Evolutionary conservation across 2,797 vertebrate species (phyloP).

Genomic region (Ispidina lecontei): DNA sequence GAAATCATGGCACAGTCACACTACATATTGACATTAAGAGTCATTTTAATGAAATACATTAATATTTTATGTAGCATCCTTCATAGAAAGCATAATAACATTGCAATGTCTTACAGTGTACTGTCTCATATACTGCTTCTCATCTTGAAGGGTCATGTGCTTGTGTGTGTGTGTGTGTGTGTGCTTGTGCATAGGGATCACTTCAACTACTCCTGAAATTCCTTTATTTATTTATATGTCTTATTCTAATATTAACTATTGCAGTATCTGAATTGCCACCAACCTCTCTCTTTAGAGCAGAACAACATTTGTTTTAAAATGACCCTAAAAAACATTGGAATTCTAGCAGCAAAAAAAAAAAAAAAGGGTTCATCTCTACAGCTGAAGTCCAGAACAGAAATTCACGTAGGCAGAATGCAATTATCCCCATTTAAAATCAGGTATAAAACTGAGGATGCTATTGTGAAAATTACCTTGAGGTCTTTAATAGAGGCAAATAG

Average conservation of each 20-base stretch:
- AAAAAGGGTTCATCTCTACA: neutral
- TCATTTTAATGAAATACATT: constrained; percentile 75
- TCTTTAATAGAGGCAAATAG: neutral
- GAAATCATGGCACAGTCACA: constrained; percentile 57
- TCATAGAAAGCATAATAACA: constrained; percentile 61
- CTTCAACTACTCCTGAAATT: constrained; percentile 16
- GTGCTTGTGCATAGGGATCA: neutral
- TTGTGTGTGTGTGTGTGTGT: neutral
- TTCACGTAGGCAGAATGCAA: constrained; percentile 3
- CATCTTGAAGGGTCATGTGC: constrained; percentile 37
- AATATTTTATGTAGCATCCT: constrained; percentile 70
- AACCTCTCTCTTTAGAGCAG: neutral
- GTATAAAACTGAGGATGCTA: neutral
- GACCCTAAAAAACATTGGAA: neutral
- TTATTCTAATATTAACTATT: constrained; percentile 22
- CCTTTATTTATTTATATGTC: constrained; percentile 60
- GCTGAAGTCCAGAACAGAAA: neutral
- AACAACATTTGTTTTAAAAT: neutral
- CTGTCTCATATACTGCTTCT: constrained; percentile 40
- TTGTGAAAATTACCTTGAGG: neutral
- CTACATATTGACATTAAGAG: constrained; percentile 69
- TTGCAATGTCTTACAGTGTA: neutral
- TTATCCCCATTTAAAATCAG: constrained; percentile 23
- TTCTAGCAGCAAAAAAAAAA: neutral
- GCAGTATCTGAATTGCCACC: neutral